Conservation (phyloP, 2,797 vertebrate species). For the Bovichtus diacanthus region DNA sequence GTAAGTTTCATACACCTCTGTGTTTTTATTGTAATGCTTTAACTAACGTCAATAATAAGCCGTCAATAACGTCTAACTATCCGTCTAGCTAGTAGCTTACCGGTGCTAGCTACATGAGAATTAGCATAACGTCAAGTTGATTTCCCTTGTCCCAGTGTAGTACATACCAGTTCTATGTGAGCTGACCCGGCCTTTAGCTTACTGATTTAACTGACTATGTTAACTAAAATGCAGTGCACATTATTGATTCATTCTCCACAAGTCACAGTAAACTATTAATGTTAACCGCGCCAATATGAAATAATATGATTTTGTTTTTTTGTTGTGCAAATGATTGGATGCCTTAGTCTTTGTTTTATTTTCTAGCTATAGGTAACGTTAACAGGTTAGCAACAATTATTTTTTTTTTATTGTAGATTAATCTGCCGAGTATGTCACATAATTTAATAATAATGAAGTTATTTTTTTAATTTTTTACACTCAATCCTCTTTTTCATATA, state of each 20-base stretch:
- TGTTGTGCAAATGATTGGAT: background rate
- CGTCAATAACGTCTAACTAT: no score
- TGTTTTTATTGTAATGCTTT: background rate
- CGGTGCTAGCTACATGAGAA: background rate
- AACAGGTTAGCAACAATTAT: background rate
- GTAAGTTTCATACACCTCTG: constrained; percentile 62
- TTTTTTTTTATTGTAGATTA: background rate
- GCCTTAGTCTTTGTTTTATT: background rate
- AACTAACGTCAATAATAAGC: no score
- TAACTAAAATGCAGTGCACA: background rate
- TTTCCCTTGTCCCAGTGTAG: background rate
- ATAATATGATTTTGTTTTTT: background rate
- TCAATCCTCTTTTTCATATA: no score
- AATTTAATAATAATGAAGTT: no score
- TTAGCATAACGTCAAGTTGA: background rate
- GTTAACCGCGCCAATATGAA: no score
- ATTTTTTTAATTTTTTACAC: no score
- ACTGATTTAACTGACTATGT: constrained; percentile 11
- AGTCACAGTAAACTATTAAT: background rate
- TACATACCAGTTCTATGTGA: background rate
- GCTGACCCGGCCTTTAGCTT: background rate
- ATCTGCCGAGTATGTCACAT: background rate
- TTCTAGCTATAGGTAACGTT: background rate
- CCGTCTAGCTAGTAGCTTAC: background rate
- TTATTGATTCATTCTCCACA: background rate